Evolutionary conservation across 2,113 vertebrate species (phyloP).

Genomic region (Orientallactaga bullata): DNA sequence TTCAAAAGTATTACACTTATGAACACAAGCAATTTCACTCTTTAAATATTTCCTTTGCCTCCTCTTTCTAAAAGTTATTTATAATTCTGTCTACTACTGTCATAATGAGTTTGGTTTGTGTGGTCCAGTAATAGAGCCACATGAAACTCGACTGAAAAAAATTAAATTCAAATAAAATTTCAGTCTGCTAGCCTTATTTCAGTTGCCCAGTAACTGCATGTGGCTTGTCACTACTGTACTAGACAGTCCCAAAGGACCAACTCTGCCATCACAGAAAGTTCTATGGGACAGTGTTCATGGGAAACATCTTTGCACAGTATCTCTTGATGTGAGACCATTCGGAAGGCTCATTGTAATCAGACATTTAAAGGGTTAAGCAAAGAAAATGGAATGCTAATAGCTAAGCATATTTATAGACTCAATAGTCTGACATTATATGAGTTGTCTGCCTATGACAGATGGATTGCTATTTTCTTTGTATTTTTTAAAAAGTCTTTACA

Average conservation of each 20-base stretch:
- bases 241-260: neutral
- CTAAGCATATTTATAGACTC: neutral
- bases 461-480: neutral
- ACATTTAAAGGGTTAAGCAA: neutral
- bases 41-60: neutral
- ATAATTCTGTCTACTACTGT: neutral
- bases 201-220: neutral
- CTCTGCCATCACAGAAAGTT: neutral
- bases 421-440: neutral
- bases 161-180: constrained; percentile 31
- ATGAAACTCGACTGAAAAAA: neutral
- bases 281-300: neutral
- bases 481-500: constrained; percentile 8
- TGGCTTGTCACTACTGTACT: accelerated
- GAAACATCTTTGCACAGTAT: neutral
- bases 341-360: neutral
- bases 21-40: neutral
- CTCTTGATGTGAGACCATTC: neutral
- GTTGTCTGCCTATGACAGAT: neutral
- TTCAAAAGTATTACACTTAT: neutral
- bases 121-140: neutral
- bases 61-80: constrained; percentile 27
- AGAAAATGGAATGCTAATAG: neutral
- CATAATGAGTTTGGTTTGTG: neutral
- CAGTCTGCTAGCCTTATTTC: neutral